Evolutionary conservation across 2,797 vertebrate genomes (phyloP).

Genomic region (Pygocentrus nattereri): DNA sequence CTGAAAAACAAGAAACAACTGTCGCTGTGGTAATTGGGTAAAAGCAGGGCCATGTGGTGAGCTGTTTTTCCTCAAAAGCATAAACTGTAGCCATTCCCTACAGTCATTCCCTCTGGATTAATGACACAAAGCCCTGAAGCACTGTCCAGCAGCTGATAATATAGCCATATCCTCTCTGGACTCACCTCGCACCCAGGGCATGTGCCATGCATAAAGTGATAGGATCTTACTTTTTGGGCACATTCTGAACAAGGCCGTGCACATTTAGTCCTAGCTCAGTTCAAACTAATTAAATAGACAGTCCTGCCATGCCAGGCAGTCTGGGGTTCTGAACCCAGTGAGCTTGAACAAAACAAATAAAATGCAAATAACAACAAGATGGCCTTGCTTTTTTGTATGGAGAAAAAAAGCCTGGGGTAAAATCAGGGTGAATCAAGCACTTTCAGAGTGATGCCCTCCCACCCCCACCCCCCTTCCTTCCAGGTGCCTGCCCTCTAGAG

Average conservation of each 20-base stretch:
- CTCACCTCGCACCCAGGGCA: slow-evolving; percentile 11
- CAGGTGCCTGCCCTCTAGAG: slow-evolving; percentile 45
- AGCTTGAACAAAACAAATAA: slow-evolving; percentile 41
- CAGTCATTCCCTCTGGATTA: slow-evolving; percentile 74
- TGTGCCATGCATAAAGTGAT: slow-evolving; percentile 2
- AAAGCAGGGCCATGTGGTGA: slow-evolving; percentile 8
- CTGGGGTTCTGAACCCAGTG: slow-evolving; percentile 1
- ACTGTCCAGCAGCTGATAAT: slow-evolving; percentile 58
- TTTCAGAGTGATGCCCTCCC: slow-evolving; percentile 15
- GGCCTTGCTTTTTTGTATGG: not conserved
- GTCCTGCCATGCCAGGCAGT: slow-evolving; percentile 23
- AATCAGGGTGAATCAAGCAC: slow-evolving; percentile 28
- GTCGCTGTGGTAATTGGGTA: slow-evolving; percentile 35
- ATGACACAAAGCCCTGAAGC: slow-evolving; percentile 70
- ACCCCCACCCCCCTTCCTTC: not conserved
- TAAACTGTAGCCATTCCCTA: slow-evolving; percentile 72
- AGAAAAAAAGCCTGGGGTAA: slow-evolving; percentile 9
- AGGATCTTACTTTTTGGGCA: slow-evolving; percentile 22
- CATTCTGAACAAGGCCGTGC: slow-evolving; percentile 32
- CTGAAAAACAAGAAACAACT: slow-evolving; percentile 46
- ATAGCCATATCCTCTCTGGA: slow-evolving; percentile 31
- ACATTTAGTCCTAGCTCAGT: slow-evolving; percentile 24
- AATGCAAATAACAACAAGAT: slow-evolving; percentile 40
- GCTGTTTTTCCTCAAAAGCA: slow-evolving; percentile 72
- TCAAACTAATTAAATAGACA: slow-evolving; percentile 47